Base-by-base conservation (phyloP, 2,113 vertebrate genomes). In the Antechinus flavipes region DNA sequence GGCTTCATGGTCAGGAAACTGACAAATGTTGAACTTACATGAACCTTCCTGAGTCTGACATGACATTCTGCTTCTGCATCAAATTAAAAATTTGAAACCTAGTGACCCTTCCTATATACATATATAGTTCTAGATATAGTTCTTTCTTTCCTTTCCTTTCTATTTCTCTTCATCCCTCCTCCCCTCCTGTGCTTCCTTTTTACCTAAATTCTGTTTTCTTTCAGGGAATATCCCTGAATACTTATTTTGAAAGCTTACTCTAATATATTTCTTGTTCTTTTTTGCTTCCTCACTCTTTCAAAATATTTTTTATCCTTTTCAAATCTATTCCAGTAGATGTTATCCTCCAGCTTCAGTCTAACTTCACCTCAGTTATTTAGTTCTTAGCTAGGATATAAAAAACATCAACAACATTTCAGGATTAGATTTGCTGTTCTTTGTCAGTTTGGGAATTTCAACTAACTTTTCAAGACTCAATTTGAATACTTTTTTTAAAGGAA, bases 41-140 rank as follows among this genome's bases (percentile, higher is more conserved):
- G 93, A 94, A 52, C 54, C 94, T 93, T 22, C 91, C 58, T 95
- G 84, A 95, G 27, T 46, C 94, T 95, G 91, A 94, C 50, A 56
- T 97, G 94, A 96, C 46, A 95, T 97, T 97, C 96, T 91, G 46
- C 14, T 95, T 96, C 97, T 94, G 97, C 91, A 95, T 76, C 68
- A 94, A 53, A 55, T 96, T 96, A 94, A 97, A 96, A 97, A 93
- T 95, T 55, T 93, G 95, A 91, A 91, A 95, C 94, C 95, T 94
- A 35, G 54, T 93, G 91, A 25, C 68, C 0, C 3, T 93, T 93
- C 95, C n/a, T 90, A 96, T n/a, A 76, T 89, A 53, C 54, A 68
- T 52, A 92, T 68, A 94, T 91, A 96, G 95, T 90, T 91, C 25
- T 0, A 89, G 55, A 30, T 95, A 95, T 91, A 68, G 30, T 95